A percentile compares a stretch with the other conserved stretches of the same genome.
Evolutionary conservation across 2,888 invertebrate species (phyloP).

Genomic region (Linyphia triangularis): DNA sequence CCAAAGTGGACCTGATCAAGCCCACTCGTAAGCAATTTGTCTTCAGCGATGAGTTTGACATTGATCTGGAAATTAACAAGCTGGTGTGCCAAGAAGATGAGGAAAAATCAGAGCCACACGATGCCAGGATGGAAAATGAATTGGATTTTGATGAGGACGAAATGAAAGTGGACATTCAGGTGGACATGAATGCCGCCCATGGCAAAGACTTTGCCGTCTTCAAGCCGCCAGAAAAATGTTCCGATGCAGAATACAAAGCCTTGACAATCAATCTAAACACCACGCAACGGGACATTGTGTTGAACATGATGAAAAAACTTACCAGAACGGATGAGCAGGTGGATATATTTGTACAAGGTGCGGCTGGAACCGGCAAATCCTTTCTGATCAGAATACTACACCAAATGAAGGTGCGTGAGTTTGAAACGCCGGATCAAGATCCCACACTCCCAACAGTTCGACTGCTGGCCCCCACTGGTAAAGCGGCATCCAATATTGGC

Average conservation of each 20-base stretch:
- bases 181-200: neutral
- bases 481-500: neutral
- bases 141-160: slow-evolving; percentile 1
- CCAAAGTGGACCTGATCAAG: neutral
- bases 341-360: no score
- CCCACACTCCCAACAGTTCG: neutral
- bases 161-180: neutral
- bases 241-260: neutral
- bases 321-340: no score
- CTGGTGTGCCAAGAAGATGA: neutral
- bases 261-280: neutral
- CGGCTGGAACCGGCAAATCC: neutral
- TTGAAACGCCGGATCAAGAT: neutral
- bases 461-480: neutral
- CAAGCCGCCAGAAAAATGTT: no score
- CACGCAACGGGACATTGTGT: neutral
- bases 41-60: neutral
- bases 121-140: no score
- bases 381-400: neutral
- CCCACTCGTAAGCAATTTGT: neutral
- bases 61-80: neutral
- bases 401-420: neutral
- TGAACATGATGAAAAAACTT: neutral
- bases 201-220: neutral
- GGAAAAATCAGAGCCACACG: no score